These are phyloP conservation scores for Frankliniella fusca DNA, from an alignment of 2,888 invertebrate species.

Conservation along the genomic window DNA sequence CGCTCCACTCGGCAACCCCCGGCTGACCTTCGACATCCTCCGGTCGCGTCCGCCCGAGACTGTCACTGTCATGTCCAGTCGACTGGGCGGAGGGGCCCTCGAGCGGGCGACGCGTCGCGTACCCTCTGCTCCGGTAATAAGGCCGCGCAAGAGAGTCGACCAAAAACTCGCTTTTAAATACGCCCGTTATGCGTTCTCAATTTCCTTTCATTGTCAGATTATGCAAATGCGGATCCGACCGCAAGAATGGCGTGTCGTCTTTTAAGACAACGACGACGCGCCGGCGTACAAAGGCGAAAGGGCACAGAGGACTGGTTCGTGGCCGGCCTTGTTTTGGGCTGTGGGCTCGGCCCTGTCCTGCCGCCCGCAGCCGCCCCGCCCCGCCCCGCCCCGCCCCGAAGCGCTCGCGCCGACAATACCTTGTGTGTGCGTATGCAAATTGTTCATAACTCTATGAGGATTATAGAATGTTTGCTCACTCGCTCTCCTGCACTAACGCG, in stretches of 20 bases:
- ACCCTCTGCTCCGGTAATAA: background rate
- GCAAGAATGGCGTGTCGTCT: background rate
- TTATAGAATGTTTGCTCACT: background rate
- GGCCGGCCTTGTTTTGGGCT: too few relatives aligned
- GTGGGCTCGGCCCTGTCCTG: too few relatives aligned
- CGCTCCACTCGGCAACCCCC: background rate
- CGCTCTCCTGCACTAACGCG: background rate
- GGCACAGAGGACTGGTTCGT: background rate
- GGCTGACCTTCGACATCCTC: background rate
- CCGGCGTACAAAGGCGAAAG: background rate
- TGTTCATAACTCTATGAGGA: background rate
- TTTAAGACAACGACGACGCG: background rate
- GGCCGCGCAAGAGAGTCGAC: background rate
- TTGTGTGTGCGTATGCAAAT: slow-evolving; percentile 1
- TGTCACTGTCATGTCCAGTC: too few relatives aligned
- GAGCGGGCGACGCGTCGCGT: background rate
- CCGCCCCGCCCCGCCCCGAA: background rate
- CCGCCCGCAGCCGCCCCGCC: too few relatives aligned
- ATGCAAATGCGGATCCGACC: background rate
- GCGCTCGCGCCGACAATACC: background rate
- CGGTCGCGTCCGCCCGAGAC: background rate
- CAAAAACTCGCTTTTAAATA: background rate
- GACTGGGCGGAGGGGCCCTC: background rate
- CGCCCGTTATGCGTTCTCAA: background rate
- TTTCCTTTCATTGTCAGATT: slow-evolving; percentile 3